A percentile compares a stretch with the other conserved stretches of the same genome.
phyloP scores from a whole-genome alignment of 2,797 vertebrate species.

The Cossypha heuglini region DNA sequence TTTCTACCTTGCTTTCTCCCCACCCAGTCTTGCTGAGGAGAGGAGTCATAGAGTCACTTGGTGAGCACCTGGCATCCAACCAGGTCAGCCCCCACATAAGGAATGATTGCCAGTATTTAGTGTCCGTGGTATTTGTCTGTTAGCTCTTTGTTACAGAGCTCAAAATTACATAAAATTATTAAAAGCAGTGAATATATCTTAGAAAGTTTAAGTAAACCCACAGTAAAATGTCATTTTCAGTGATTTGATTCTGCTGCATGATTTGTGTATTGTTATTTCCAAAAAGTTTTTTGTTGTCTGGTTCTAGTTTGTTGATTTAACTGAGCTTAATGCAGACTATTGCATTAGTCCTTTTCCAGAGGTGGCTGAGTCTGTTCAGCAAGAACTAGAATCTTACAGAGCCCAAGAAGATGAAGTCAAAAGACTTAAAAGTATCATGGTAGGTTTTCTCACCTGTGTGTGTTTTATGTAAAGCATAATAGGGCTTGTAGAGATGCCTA shows the following conservation, averaged over 20 bases:
- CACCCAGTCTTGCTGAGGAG: not conserved
- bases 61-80: not conserved
- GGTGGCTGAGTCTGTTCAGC: constrained; percentile 95
- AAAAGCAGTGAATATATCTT: not conserved
- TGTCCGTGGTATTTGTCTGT: not conserved
- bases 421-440: constrained; percentile 96
- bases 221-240: not conserved
- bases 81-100: not conserved
- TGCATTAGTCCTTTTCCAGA: constrained; percentile 92
- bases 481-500: not conserved
- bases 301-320: not conserved
- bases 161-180: not conserved
- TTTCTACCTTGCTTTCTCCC: not conserved
- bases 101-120: not conserved
- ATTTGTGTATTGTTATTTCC: not conserved
- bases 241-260: not conserved
- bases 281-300: not conserved
- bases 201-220: not conserved
- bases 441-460: constrained; percentile 51
- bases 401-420: constrained; percentile 98
- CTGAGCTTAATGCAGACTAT: constrained; percentile 23
- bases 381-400: constrained; percentile 92
- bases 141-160: not conserved
- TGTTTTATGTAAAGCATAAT: not conserved
- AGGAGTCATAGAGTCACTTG: not conserved